phyloP scores from a whole-genome alignment of 2,797 vertebrate genomes.

The Channa striata region DNA sequence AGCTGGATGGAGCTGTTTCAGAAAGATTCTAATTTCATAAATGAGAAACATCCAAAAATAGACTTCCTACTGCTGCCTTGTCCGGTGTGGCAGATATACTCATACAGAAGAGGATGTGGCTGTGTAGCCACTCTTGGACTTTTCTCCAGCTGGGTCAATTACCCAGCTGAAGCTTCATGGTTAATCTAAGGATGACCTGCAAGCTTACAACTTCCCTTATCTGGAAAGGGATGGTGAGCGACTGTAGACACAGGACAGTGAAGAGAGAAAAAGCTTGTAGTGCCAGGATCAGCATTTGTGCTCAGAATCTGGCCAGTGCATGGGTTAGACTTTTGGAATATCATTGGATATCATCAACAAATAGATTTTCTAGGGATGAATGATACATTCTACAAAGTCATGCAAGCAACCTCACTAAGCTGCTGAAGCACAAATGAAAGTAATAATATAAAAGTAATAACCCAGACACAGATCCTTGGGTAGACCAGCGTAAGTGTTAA shows the following conservation, averaged over 20 bases:
- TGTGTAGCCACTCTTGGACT: constrained; percentile 43
- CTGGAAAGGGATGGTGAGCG: neutral
- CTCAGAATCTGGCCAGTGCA: constrained; percentile 19
- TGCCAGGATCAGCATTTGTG: constrained; percentile 15
- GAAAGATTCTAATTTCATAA: constrained; percentile 49
- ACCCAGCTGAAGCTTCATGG: constrained; percentile 68
- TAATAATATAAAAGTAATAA: constrained; percentile 30
- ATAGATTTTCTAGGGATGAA: constrained; percentile 25
- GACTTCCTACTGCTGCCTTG: constrained; percentile 39
- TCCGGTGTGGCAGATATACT: constrained; percentile 33
- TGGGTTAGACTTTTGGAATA: constrained; percentile 38
- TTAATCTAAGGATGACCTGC: constrained; percentile 80
- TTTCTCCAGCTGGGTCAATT: constrained; percentile 72
- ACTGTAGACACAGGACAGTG: too few relatives aligned
- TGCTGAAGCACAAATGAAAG: constrained; percentile 6
- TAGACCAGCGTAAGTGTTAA: constrained; percentile 45
- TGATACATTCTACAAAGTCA: constrained; percentile 10
- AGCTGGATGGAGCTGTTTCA: constrained; percentile 32
- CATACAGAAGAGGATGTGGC: constrained; percentile 46
- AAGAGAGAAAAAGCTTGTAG: constrained; percentile 1
- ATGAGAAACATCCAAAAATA: constrained; percentile 57
- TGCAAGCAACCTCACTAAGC: constrained; percentile 9
- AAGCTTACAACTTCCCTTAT: constrained; percentile 64
- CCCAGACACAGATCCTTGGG: constrained; percentile 24
- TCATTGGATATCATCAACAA: constrained; percentile 13